Conservation (phyloP, 1,140 invertebrate genomes). For the Olivierus martensii region DNA sequence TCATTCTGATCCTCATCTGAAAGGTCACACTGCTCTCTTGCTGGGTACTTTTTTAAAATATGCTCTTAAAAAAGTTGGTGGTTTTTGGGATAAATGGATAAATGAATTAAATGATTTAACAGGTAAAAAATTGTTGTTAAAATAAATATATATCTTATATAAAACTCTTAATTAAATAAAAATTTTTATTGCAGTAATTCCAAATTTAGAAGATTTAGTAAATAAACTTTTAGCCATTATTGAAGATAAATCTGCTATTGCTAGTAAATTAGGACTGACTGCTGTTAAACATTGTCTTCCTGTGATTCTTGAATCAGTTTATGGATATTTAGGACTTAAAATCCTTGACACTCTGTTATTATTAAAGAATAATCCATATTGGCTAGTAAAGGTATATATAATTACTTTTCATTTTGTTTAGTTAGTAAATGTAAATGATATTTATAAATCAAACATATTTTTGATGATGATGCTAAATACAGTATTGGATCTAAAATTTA, state of each 20-base stretch:
- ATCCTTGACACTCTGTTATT: slow-evolving; percentile 47
- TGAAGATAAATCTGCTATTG: slow-evolving; percentile 26
- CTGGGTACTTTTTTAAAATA: slow-evolving; percentile 50
- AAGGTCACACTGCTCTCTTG: slow-evolving; percentile 51
- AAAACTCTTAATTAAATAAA: no score
- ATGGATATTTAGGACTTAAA: slow-evolving; percentile 29
- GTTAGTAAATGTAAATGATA: no score
- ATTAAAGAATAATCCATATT: slow-evolving; percentile 61
- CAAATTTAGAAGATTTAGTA: neutral
- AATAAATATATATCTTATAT: no score
- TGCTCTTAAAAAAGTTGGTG: slow-evolving; percentile 42
- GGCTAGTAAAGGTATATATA: slow-evolving; percentile 59
- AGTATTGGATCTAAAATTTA: no score
- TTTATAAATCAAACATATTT: no score
- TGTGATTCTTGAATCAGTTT: slow-evolving; percentile 39
- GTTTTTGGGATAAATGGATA: slow-evolving; percentile 21
- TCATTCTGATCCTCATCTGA: slow-evolving; percentile 67
- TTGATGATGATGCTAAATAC: no score
- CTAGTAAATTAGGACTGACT: slow-evolving; percentile 27
- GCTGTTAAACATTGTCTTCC: slow-evolving; percentile 38
- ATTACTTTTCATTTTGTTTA: no score
- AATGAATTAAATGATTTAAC: no score
- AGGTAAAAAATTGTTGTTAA: no score
- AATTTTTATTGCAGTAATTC: neutral
- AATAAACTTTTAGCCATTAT: slow-evolving; percentile 5